These are phyloP conservation scores for Pristionchus arcanus DNA, from an alignment of 2,888 invertebrate genomes.

Conservation along the genomic window DNA sequence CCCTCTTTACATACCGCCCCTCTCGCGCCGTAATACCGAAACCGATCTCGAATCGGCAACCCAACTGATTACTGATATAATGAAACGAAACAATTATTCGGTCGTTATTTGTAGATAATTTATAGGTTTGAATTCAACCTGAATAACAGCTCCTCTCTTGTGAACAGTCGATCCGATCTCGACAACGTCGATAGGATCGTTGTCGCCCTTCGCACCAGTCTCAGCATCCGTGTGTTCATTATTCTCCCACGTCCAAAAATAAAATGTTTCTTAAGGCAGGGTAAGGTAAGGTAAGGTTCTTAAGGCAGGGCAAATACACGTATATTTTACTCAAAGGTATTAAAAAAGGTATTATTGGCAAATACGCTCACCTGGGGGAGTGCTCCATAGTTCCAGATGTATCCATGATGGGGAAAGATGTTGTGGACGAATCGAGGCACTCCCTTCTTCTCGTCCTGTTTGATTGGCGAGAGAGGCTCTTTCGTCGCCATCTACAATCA, in stretches of 20 bases:
- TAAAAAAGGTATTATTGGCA: no score
- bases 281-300: no score
- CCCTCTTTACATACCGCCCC: no score
- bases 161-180: constrained; percentile 91
- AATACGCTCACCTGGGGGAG: constrained; percentile 88
- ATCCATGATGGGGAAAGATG: constrained; percentile 99
- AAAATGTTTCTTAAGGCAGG: no score
- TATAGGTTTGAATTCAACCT: no score
- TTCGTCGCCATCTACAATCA: constrained; percentile 85
- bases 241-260: constrained; percentile 92
- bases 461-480: constrained; percentile 95
- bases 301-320: no score
- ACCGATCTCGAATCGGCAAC: no score
- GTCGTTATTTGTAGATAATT: no score
- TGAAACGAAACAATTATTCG: background rate
- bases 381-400: constrained; percentile 99
- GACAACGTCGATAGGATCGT: constrained; percentile 97
- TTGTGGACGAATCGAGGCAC: constrained; percentile 95
- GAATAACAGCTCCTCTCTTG: constrained; percentile 68
- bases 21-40: no score
- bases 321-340: no score
- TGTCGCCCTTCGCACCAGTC: constrained; percentile 95
- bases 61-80: no score
- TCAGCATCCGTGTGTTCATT: constrained; percentile 91
- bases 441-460: constrained; percentile 98